phyloP scores from a whole-genome alignment of 2,888 invertebrate species.

The Aspidiotus destructor region DNA sequence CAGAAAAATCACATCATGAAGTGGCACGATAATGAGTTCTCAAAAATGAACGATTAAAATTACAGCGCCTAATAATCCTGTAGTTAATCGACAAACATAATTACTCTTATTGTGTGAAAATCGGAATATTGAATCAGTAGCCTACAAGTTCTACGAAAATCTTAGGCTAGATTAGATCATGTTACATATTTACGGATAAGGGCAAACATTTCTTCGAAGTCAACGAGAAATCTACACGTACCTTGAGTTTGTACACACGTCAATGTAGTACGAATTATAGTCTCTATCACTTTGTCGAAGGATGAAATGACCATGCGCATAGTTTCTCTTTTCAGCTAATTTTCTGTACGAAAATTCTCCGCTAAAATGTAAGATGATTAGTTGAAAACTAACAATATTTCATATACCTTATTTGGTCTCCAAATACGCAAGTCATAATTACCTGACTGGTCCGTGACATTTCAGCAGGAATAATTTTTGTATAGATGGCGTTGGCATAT shows the following conservation, averaged over 20 bases:
- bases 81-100: too few species aligned
- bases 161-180: too few species aligned
- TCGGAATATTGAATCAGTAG: too few species aligned
- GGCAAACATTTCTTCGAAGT: not conserved
- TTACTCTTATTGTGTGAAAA: too few species aligned
- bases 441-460: conserved; percentile 88
- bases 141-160: too few species aligned
- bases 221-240: conserved; percentile 40
- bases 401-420: too few species aligned
- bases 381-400: not conserved
- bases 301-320: conserved; percentile 68
- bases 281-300: conserved; percentile 69
- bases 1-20: not conserved
- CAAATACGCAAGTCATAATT: too few species aligned
- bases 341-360: conserved; percentile 76
- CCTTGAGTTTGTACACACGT: conserved; percentile 67
- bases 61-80: too few species aligned
- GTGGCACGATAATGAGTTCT: too few species aligned
- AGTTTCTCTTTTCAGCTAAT: conserved; percentile 65
- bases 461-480: conserved; percentile 59
- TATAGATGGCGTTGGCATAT: conserved; percentile 69
- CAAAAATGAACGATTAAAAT: too few species aligned
- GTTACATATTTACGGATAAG: too few species aligned
- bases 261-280: conserved; percentile 70
- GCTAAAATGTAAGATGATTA: conserved; percentile 45